phyloP scores from a whole-genome alignment of 2,113 vertebrate species.

The Zapus hudsonius region DNA sequence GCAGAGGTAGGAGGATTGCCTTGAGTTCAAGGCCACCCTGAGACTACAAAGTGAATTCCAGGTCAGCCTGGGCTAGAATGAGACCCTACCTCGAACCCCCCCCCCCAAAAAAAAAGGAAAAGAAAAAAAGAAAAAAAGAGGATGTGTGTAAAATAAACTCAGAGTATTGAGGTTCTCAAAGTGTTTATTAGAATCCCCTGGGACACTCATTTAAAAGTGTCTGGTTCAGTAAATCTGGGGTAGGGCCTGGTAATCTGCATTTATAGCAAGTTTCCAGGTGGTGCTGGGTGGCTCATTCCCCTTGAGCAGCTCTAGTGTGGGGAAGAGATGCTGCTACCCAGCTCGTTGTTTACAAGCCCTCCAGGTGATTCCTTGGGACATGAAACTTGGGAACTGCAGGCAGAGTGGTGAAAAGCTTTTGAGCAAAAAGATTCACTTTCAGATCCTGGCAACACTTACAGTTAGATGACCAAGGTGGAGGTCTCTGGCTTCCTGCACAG shows the following conservation, averaged over 20 bases:
- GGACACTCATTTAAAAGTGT: not conserved
- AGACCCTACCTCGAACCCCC: no score
- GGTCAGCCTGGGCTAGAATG: no score
- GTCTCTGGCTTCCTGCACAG: not conserved
- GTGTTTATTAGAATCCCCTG: not conserved
- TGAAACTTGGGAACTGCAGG: constrained; percentile 22
- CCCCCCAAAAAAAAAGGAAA: no score
- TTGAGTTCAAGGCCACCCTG: no score
- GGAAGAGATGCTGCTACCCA: not conserved
- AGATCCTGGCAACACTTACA: constrained; percentile 4
- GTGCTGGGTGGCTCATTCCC: not conserved
- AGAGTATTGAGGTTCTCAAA: not conserved
- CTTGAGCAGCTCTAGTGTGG: not conserved
- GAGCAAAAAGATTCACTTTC: not conserved
- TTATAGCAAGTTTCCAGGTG: constrained; percentile 38
- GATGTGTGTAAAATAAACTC: not conserved
- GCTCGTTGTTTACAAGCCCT: not conserved
- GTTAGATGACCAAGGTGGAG: not conserved
- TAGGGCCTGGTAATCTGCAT: constrained; percentile 22
- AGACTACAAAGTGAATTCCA: no score
- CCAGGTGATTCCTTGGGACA: not conserved
- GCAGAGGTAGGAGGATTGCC: no score
- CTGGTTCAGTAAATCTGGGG: constrained; percentile 52
- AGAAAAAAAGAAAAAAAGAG: not conserved
- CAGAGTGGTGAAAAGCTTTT: not conserved